These are phyloP conservation scores for Rafetus swinhoei DNA, from an alignment of 2,113 vertebrate species.

Conservation along the genomic window DNA sequence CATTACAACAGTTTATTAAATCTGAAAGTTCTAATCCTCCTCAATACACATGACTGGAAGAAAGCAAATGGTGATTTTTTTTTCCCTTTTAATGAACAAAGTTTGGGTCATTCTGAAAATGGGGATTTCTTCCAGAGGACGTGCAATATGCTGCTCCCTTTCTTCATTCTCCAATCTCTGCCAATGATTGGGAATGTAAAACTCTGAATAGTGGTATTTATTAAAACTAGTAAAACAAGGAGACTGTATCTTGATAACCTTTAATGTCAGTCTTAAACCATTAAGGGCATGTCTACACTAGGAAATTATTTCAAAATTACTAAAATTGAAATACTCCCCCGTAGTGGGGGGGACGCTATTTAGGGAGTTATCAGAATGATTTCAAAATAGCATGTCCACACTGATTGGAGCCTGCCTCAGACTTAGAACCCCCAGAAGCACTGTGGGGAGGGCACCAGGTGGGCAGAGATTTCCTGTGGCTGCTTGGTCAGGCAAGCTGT, in stretches of 20 bases:
- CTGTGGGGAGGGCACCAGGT: too few relatives aligned
- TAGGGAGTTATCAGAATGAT: too few relatives aligned
- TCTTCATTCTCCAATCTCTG: rapidly evolving
- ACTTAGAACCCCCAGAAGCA: too few relatives aligned
- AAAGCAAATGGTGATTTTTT: background rate
- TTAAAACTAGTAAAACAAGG: background rate
- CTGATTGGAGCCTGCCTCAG: too few relatives aligned
- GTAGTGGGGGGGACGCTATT: too few relatives aligned
- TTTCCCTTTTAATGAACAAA: background rate
- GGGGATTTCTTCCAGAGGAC: background rate
- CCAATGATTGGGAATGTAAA: background rate
- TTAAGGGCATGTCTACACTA: too few relatives aligned
- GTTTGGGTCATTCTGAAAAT: background rate
- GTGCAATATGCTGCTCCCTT: rapidly evolving
- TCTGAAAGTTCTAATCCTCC: background rate
- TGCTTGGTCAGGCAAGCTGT: too few relatives aligned
- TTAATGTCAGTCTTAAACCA: background rate
- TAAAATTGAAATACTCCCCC: too few relatives aligned
- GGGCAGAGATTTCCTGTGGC: too few relatives aligned
- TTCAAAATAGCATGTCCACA: too few relatives aligned
- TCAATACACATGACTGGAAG: background rate
- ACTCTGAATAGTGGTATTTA: background rate
- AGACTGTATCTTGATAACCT: background rate
- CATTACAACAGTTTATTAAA: background rate
- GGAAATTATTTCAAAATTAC: too few relatives aligned